A percentile compares a stretch with the other conserved stretches of the same genome.
Conservation (phyloP, 2,888 invertebrate genomes). For the Sarcophaga carnaria region DNA sequence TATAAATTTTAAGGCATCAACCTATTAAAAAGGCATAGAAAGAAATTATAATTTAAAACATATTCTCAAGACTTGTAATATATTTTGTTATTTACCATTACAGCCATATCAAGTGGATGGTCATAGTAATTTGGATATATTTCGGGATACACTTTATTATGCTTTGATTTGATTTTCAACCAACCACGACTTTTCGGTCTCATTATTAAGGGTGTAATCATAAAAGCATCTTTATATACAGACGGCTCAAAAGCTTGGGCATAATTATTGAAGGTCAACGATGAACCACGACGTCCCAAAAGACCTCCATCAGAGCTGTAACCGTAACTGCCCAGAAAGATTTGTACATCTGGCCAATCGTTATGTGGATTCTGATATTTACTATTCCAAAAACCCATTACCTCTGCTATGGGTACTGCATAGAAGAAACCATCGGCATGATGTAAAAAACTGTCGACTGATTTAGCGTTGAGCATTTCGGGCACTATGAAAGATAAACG, state of each 20-base stretch:
- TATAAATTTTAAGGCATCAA: constrained; percentile 89
- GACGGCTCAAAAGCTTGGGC: constrained; percentile 87
- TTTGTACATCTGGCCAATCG: constrained; percentile 91
- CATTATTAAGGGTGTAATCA: constrained; percentile 87
- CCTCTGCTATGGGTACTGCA: constrained; percentile 90
- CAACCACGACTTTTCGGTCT: constrained; percentile 88
- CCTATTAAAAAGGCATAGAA: constrained; percentile 80
- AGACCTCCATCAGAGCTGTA: constrained; percentile 91
- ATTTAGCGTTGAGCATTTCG: constrained; percentile 84
- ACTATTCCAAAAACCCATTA: constrained; percentile 89
- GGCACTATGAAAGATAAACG: constrained; percentile 87
- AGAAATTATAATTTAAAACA: neutral
- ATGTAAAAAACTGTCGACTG: constrained; percentile 85
- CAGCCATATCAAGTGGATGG: constrained; percentile 87
- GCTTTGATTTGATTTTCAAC: constrained; percentile 85
- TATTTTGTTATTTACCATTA: constrained; percentile 83
- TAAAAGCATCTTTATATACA: constrained; percentile 87
- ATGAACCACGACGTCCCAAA: constrained; percentile 87
- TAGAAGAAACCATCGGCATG: constrained; percentile 87
- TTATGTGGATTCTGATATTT: constrained; percentile 86
- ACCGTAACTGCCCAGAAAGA: constrained; percentile 88
- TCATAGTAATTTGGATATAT: constrained; percentile 94
- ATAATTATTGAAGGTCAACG: constrained; percentile 86
- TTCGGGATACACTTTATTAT: constrained; percentile 89
- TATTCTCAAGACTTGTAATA: no score